Percentiles rank a stretch among this genome's conserved stretches.
These are phyloP conservation scores for Ooceraea biroi DNA, from an alignment of 1,140 invertebrate species.

Conservation along the genomic window DNA sequence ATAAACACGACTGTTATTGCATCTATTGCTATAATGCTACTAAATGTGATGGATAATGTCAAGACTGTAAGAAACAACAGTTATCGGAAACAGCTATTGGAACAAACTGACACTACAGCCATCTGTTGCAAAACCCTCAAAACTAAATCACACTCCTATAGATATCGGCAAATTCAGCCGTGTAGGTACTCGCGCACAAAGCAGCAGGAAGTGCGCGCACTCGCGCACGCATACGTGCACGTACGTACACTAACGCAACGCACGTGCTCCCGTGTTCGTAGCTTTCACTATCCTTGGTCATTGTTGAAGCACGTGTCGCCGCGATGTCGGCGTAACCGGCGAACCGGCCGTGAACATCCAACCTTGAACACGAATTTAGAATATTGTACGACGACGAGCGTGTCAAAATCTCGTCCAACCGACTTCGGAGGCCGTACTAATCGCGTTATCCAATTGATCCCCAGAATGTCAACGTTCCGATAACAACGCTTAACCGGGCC, in stretches of 20 bases:
- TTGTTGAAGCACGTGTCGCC: background rate
- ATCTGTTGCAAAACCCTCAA: no score
- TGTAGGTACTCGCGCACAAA: conserved; percentile 4
- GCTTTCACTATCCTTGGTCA: conserved; percentile 64
- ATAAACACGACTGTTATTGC: no score
- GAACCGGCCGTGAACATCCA: conserved; percentile 59
- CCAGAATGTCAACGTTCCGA: conserved; percentile 49
- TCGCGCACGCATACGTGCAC: background rate
- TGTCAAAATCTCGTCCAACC: background rate
- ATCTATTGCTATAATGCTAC: no score
- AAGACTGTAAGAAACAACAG: no score
- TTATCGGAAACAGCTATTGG: no score
- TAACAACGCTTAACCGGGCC: background rate
- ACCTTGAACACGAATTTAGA: conserved; percentile 64
- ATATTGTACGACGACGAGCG: conserved; percentile 8
- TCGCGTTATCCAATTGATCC: conserved; percentile 61
- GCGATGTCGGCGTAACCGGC: background rate
- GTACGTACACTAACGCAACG: background rate
- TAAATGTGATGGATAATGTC: no score
- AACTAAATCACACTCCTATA: no score
- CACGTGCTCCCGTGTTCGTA: conserved; percentile 12
- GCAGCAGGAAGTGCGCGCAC: conserved; percentile 33
- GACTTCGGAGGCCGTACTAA: conserved; percentile 56
- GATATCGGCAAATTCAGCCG: conserved; percentile 21
- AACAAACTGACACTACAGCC: no score